Evolutionary conservation across 37 sponge, comb jelly and placozoan genomes (phyloP).

Genomic region (Halichondria panicea): DNA sequence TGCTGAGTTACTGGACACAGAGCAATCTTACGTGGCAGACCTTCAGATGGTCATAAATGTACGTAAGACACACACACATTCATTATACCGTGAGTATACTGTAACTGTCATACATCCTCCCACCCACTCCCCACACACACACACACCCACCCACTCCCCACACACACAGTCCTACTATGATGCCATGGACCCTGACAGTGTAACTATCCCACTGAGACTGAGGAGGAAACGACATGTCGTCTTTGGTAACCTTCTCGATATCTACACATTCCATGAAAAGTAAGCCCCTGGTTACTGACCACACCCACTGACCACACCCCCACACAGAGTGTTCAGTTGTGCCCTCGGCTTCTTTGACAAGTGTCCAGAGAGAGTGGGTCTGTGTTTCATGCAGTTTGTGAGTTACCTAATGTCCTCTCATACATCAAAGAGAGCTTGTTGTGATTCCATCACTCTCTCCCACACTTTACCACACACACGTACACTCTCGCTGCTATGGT

Average conservation of each 20-base stretch:
- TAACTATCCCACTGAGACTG: slow-evolving; percentile 58
- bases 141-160: not conserved
- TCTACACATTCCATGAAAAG: slow-evolving; percentile 72
- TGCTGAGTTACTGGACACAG: slow-evolving; percentile 78
- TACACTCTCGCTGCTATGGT: not conserved
- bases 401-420: no score
- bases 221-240: slow-evolving; percentile 67
- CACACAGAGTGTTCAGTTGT: slow-evolving; percentile 34
- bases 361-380: slow-evolving; percentile 61
- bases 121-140: no score
- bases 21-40: slow-evolving; percentile 67
- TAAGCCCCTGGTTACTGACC: slow-evolving; percentile 19
- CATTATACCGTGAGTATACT: not conserved
- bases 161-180: slow-evolving; percentile 71
- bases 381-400: slow-evolving; percentile 60
- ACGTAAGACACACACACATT: slow-evolving; percentile 3
- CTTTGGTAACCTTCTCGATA: slow-evolving; percentile 76
- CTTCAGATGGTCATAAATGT: slow-evolving; percentile 67
- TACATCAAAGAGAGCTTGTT: no score
- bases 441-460: not conserved
- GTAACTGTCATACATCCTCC: no score
- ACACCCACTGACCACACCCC: no score
- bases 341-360: slow-evolving; percentile 50
- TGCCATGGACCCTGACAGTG: slow-evolving; percentile 74
- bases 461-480: not conserved